phyloP scores from a whole-genome alignment of 2,113 vertebrate species.

The Salvelinus fontinalis region DNA sequence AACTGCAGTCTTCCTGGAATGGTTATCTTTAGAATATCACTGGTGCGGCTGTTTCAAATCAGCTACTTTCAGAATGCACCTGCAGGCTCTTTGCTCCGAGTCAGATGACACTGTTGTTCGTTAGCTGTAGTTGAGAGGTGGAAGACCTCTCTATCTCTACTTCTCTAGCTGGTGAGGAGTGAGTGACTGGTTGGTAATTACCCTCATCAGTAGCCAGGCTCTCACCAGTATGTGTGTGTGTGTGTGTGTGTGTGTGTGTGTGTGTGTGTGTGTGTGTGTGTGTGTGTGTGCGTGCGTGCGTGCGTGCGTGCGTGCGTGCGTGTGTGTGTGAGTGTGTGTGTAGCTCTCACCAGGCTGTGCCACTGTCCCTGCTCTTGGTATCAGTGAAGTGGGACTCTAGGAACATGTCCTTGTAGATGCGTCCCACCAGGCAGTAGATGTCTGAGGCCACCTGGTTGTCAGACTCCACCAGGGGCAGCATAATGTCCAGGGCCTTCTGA shows the following conservation, averaged over 20 bases:
- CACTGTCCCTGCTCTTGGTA: conserved; percentile 87
- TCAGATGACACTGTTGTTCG: background rate
- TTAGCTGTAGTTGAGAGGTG: too few relatives aligned
- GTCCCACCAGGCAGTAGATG: conserved; percentile 94
- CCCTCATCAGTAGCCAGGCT: background rate
- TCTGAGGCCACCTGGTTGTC: conserved; percentile 94
- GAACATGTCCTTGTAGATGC: conserved; percentile 97
- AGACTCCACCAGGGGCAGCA: conserved; percentile 89
- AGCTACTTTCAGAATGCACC: background rate
- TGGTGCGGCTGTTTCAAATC: background rate
- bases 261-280: background rate
- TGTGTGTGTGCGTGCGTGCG: background rate
- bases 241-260: too few relatives aligned
- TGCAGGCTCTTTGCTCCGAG: background rate
- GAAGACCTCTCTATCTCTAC: background rate
- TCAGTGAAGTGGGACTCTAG: conserved; percentile 91
- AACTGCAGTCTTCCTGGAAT: too few relatives aligned
- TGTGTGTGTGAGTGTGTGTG: too few relatives aligned
- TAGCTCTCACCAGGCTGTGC: conserved; percentile 81
- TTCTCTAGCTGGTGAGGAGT: background rate
- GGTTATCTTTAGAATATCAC: conserved; percentile 16
- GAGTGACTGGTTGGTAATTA: background rate
- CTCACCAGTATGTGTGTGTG: background rate
- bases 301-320: too few relatives aligned
- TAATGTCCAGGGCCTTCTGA: conserved; percentile 91